Percentiles rank a stretch among this genome's conserved stretches.
These are phyloP conservation scores for Campylomormyrus tamandua DNA, from an alignment of 2,113 vertebrate species.

Conservation along the genomic window DNA sequence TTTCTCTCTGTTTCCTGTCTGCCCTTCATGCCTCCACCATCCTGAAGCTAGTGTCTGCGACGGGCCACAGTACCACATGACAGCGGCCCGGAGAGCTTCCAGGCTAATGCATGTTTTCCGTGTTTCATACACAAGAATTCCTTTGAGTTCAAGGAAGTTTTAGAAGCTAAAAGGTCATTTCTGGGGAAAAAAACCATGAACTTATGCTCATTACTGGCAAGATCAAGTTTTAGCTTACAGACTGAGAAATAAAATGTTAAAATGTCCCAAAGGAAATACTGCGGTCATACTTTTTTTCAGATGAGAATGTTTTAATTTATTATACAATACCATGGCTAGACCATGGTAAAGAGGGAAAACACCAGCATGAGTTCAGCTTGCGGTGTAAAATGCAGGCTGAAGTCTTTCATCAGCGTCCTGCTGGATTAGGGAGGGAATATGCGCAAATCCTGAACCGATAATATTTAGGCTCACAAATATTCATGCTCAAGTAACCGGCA, in stretches of 20 bases:
- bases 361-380: neutral
- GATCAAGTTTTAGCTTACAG: neutral
- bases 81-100: neutral
- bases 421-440: neutral
- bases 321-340: neutral
- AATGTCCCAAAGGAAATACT: neutral
- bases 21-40: neutral
- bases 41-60: neutral
- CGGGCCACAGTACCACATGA: neutral
- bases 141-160: neutral
- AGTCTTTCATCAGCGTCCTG: neutral
- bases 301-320: neutral
- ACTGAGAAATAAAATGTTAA: neutral
- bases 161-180: neutral
- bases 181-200: neutral
- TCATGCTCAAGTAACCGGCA: neutral
- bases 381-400: neutral
- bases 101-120: neutral
- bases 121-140: neutral
- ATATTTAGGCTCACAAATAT: neutral
- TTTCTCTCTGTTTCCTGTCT: neutral
- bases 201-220: neutral
- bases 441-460: neutral
- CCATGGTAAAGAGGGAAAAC: neutral
- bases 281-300: neutral